Conservation (phyloP, 2,888 invertebrate species). For the Apamea sordens region DNA sequence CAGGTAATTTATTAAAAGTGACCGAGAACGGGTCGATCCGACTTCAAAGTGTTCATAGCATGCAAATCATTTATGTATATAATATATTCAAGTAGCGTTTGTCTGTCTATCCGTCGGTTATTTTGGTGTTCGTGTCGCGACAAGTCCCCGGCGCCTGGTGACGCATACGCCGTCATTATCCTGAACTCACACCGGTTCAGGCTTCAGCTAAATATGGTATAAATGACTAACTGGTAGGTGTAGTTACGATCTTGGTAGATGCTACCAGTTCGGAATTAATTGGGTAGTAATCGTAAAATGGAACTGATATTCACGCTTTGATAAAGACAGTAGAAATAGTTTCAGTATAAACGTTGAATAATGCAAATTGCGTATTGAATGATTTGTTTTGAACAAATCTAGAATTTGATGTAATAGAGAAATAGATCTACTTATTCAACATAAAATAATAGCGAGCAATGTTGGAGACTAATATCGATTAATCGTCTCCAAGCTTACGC, state of each 20-base stretch:
- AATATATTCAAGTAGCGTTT: constrained; percentile 60
- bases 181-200: constrained; percentile 74
- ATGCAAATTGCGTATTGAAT: neutral
- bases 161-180: constrained; percentile 82
- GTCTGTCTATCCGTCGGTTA: constrained; percentile 69
- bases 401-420: constrained; percentile 1
- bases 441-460: neutral
- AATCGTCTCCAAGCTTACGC: constrained; percentile 8
- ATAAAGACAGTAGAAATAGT: constrained; percentile 21
- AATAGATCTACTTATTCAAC: neutral
- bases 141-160: constrained; percentile 78
- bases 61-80: constrained; percentile 60
- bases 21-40: constrained; percentile 30
- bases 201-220: constrained; percentile 79
- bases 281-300: constrained; percentile 37
- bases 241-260: constrained; percentile 54
- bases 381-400: neutral
- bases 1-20: constrained; percentile 31
- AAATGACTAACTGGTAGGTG: constrained; percentile 79
- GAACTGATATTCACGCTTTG: constrained; percentile 35
- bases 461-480: constrained; percentile 7
- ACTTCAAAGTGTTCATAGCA: constrained; percentile 34
- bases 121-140: constrained; percentile 75
- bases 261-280: constrained; percentile 53
- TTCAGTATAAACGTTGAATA: neutral